These are phyloP conservation scores for Drosophila chauvacae DNA, from an alignment of 1,140 invertebrate genomes.

Conservation along the genomic window DNA sequence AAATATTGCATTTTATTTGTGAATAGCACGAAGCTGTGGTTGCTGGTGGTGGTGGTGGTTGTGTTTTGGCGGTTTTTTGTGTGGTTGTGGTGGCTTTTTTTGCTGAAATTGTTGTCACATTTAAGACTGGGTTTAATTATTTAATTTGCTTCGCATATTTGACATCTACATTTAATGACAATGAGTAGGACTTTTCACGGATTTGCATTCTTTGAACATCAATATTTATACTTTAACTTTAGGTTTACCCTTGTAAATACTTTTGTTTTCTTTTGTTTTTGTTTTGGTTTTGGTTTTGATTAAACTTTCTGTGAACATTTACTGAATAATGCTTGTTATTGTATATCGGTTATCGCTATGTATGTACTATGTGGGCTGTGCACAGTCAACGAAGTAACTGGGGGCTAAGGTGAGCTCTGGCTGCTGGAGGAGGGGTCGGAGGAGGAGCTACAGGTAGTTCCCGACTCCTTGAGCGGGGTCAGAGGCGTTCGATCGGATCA, in stretches of 20 bases:
- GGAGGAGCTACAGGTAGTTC: not conserved
- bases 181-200: conserved; percentile 76
- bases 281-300: conserved; percentile 63
- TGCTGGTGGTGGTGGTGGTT: conserved; percentile 24
- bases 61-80: conserved; percentile 15
- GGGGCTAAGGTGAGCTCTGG: conserved; percentile 31
- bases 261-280: conserved; percentile 46
- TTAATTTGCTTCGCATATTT: conserved; percentile 68
- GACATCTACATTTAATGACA: conserved; percentile 70
- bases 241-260: conserved; percentile 69
- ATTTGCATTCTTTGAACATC: conserved; percentile 65
- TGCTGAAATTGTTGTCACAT: conserved; percentile 62
- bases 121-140: conserved; percentile 62
- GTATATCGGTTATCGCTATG: conserved; percentile 64
- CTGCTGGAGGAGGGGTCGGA: conserved; percentile 2
- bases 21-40: conserved; percentile 77
- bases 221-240: conserved; percentile 64
- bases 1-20: conserved; percentile 81
- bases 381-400: conserved; percentile 47
- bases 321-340: conserved; percentile 68
- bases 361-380: conserved; percentile 41
- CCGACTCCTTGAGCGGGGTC: not conserved
- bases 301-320: conserved; percentile 76
- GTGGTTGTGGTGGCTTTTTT: conserved; percentile 31
- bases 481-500: conserved; percentile 13